phyloP scores from a whole-genome alignment of 2,888 invertebrate genomes.

The Phyto melanocephala region DNA sequence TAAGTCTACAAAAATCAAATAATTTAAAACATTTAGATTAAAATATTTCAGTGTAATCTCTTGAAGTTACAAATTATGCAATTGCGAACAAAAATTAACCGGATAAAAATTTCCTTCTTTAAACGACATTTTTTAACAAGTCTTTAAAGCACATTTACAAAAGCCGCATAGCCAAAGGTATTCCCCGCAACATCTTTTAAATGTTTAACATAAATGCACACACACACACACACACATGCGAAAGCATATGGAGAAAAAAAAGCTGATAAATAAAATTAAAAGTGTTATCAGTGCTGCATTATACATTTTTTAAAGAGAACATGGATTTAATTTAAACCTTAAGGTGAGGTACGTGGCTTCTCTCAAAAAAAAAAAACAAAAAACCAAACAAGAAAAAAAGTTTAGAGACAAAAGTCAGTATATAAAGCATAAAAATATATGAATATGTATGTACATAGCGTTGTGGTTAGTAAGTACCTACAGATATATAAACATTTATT shows the following conservation, averaged over 20 bases:
- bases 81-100: too few relatives aligned
- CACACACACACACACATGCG: background rate
- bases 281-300: slow-evolving; percentile 28
- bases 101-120: too few relatives aligned
- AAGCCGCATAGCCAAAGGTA: slow-evolving; percentile 59
- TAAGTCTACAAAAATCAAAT: too few relatives aligned
- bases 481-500: background rate
- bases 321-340: slow-evolving; percentile 45
- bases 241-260: background rate
- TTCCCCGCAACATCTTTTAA: slow-evolving; percentile 39
- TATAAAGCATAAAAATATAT: background rate
- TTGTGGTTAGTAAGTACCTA: background rate
- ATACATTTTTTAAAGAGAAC: background rate
- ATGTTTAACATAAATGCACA: slow-evolving; percentile 6
- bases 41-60: too few relatives aligned
- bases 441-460: background rate
- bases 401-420: background rate
- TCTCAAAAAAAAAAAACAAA: background rate
- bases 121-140: too few relatives aligned
- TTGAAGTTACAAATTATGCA: too few relatives aligned
- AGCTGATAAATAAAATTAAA: slow-evolving; percentile 25
- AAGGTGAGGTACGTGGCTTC: slow-evolving; percentile 38
- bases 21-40: too few relatives aligned
- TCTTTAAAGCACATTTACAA: background rate
- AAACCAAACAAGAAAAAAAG: background rate